phyloP scores from a whole-genome alignment of 2,888 invertebrate genomes.

The Metallyticus violacea region DNA sequence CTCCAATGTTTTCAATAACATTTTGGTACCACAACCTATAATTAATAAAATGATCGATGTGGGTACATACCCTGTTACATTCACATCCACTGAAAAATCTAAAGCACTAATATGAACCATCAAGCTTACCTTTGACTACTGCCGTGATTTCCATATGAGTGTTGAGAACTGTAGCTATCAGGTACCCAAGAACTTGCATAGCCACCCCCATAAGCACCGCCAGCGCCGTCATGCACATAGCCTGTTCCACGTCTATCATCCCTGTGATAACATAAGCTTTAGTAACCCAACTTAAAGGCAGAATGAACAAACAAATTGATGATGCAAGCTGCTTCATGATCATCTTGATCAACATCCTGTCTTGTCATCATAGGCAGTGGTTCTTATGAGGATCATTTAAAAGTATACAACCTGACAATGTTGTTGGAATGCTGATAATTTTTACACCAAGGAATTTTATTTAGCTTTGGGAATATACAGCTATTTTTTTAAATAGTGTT shows the following conservation, averaged over 20 bases:
- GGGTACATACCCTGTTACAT: no score
- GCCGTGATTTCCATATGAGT: slow-evolving; percentile 24
- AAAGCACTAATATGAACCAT: background rate
- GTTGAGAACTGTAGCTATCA: slow-evolving; percentile 28
- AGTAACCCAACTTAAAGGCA: background rate
- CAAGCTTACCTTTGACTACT: slow-evolving; percentile 34
- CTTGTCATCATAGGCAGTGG: background rate
- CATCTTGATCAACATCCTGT: background rate
- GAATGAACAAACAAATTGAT: slow-evolving; percentile 4
- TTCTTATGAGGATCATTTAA: no score
- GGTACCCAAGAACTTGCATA: slow-evolving; percentile 29
- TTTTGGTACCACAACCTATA: no score
- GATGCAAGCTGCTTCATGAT: no score
- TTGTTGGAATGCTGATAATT: no score
- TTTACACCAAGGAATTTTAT: no score
- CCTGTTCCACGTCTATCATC: slow-evolving; percentile 35
- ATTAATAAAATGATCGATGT: no score
- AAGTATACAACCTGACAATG: no score
- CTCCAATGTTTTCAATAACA: no score
- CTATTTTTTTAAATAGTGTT: no score
- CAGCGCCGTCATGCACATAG: slow-evolving; percentile 27
- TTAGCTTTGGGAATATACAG: no score
- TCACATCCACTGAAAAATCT: slow-evolving; percentile 21
- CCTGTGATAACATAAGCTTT: slow-evolving; percentile 32
- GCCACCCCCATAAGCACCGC: slow-evolving; percentile 14